Conservation (phyloP, 2,888 invertebrate species). For the Cephus runcator region DNA sequence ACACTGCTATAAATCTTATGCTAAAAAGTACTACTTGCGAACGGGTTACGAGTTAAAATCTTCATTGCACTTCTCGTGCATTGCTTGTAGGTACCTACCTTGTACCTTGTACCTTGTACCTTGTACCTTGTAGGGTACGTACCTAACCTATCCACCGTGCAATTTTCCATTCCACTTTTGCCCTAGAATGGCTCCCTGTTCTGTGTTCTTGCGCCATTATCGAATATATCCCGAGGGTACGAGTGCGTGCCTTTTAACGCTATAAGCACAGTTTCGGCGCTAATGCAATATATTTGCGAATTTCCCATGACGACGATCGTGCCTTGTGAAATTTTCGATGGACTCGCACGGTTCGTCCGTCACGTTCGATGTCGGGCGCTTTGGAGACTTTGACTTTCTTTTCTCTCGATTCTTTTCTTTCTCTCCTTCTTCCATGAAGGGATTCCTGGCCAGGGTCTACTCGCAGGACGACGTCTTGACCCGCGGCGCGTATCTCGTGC, state of each 20-base stretch:
- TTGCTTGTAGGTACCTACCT: conserved; percentile 32
- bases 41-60: conserved; percentile 59
- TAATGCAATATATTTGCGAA: conserved; percentile 12
- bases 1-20: background rate
- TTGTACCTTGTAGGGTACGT: background rate
- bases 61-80: conserved; percentile 57
- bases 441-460: background rate
- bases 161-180: background rate
- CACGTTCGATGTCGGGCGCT: background rate
- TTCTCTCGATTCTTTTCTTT: conserved; percentile 15
- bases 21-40: background rate
- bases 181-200: background rate
- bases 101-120: no score
- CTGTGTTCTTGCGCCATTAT: background rate
- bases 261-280: background rate
- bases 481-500: conserved; percentile 8
- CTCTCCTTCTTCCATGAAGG: conserved; percentile 23
- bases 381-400: background rate
- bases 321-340: background rate
- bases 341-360: background rate
- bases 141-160: background rate
- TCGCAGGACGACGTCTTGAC: conserved; percentile 11
- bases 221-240: background rate
- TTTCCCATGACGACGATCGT: conserved; percentile 30
- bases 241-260: background rate